Evolutionary conservation across 2,113 vertebrate species (phyloP).

Genomic region (Gymnorhina tibicen): DNA sequence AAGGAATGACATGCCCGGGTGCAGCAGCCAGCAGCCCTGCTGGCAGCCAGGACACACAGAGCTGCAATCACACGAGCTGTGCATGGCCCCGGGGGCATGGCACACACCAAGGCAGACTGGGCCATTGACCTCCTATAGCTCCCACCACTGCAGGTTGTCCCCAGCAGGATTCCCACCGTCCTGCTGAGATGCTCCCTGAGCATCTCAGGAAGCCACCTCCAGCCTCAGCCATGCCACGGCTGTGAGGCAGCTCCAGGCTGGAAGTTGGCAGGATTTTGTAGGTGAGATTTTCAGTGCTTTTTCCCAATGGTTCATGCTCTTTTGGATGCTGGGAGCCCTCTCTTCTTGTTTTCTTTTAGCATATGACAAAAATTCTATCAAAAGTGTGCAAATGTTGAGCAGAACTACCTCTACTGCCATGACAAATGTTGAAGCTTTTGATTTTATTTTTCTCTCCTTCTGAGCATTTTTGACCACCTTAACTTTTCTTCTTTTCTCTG

Average conservation of each 20-base stretch:
- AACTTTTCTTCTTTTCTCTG: not conserved
- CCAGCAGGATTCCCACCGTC: not conserved
- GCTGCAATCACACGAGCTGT: not conserved
- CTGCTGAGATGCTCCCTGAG: not conserved
- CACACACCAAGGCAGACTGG: not conserved
- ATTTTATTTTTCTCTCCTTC: not conserved
- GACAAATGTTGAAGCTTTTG: not conserved
- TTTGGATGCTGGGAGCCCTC: not conserved
- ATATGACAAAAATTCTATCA: not conserved
- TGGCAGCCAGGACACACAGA: not conserved
- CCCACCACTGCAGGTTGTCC: not conserved
- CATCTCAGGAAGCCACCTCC: not conserved
- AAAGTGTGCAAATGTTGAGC: not conserved
- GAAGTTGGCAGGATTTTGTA: not conserved
- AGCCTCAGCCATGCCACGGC: fast-evolving
- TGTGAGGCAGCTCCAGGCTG: not conserved
- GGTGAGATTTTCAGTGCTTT: not conserved
- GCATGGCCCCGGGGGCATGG: fast-evolving
- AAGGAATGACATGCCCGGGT: fast-evolving
- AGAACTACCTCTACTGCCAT: not conserved
- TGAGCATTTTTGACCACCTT: not conserved
- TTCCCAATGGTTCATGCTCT: not conserved
- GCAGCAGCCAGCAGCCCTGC: not conserved
- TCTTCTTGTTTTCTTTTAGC: not conserved
- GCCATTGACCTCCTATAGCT: fast-evolving